Conservation (phyloP, 2,113 vertebrate species). For the Lasiurus borealis region DNA sequence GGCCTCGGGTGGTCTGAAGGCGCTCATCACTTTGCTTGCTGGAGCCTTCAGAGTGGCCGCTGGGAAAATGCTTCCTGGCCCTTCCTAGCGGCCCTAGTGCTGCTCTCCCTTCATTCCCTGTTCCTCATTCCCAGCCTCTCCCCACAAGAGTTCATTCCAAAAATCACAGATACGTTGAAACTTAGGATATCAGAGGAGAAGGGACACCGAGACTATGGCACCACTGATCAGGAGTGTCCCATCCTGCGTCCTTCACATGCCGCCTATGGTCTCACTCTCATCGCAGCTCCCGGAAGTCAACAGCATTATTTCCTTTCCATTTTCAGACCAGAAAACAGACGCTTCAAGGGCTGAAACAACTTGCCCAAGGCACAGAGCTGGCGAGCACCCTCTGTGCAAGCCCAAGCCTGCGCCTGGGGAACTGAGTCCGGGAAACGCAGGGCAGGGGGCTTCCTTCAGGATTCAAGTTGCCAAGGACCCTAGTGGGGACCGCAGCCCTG, state of each 20-base stretch:
- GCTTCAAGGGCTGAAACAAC: neutral
- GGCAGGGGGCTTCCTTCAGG: neutral
- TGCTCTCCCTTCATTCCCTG: neutral
- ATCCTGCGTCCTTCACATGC: fast-evolving
- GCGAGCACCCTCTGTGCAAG: neutral
- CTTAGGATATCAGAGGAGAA: neutral
- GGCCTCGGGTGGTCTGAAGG: fast-evolving
- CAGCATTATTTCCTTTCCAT: fast-evolving
- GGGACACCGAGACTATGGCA: fast-evolving
- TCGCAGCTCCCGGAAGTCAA: neutral
- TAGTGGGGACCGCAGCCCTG: neutral
- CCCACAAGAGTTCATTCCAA: neutral
- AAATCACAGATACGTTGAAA: neutral
- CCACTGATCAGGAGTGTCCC: fast-evolving
- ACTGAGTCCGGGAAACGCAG: neutral
- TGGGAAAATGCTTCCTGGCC: neutral
- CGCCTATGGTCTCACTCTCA: neutral
- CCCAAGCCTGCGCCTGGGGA: neutral
- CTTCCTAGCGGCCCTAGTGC: fast-evolving
- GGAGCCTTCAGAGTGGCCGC: neutral
- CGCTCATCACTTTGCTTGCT: neutral
- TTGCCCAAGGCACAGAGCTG: neutral
- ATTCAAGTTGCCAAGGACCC: neutral
- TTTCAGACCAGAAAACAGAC: conserved; percentile 33
- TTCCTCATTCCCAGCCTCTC: neutral